Percentiles rank a stretch among this genome's conserved stretches.
Conservation (phyloP, 2,888 invertebrate species). For the Noctua comes region DNA sequence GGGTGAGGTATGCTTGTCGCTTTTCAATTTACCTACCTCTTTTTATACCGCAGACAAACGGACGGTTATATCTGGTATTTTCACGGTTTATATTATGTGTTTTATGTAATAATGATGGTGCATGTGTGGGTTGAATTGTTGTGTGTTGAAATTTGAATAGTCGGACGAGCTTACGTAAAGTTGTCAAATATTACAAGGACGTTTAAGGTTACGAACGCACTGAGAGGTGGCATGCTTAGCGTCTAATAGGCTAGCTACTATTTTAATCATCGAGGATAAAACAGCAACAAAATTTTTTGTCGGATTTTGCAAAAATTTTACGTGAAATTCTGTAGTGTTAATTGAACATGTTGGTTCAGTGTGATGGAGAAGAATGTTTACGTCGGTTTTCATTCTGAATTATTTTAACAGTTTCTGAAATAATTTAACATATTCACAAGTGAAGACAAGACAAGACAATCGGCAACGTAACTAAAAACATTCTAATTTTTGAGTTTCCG, state of each 20-base stretch:
- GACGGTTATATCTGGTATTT: slow-evolving; percentile 1
- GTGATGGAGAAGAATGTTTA: background rate
- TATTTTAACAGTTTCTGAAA: background rate
- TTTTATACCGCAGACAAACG: slow-evolving; percentile 20
- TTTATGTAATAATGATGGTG: background rate
- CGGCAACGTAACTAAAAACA: background rate
- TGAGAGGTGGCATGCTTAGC: background rate
- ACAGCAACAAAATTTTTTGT: background rate
- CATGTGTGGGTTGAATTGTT: too few species aligned
- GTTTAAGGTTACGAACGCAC: background rate
- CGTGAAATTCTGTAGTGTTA: background rate
- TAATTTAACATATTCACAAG: background rate
- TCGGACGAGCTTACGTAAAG: background rate
- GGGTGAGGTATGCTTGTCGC: slow-evolving; percentile 30
- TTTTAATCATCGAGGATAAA: background rate
- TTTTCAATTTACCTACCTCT: slow-evolving; percentile 37
- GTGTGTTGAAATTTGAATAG: too few species aligned
- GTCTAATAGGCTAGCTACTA: too few species aligned
- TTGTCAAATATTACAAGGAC: background rate
- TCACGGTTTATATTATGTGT: background rate
- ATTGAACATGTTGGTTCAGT: background rate
- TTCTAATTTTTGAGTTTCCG: background rate
- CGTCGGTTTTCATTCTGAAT: slow-evolving; percentile 1
- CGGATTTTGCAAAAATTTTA: background rate
- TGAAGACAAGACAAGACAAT: too few species aligned